Base-by-base conservation (phyloP, 1,140 invertebrate genomes). In the Drosophila tsacasi region DNA sequence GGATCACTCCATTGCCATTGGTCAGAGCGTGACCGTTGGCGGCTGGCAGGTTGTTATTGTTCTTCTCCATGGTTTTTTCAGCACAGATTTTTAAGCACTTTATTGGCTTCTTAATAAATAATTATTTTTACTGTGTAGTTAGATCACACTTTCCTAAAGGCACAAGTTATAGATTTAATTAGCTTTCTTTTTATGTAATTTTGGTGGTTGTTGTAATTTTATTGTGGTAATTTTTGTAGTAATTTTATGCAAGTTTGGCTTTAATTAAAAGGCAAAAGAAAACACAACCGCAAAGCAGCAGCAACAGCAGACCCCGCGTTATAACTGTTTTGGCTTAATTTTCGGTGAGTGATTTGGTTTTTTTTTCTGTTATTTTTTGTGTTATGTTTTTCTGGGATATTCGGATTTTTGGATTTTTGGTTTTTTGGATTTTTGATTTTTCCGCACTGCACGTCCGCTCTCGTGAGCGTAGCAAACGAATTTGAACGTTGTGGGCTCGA, bases 391-490 rank as follows among this genome's bases (percentile, higher is more conserved):
- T 54, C 49, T 76, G 57, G 42, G 23, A 42, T 32, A 40, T 58
- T 30, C 15, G 52, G 49, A n/a, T 50, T 27, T 50, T 63, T 30
- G 44, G 25, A 40, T 49, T 21, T 59, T 60, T 54, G 46, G 3
- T 5, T 49, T 27, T 49, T n/a, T 27, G 17, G n/a, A 6, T 47
- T 47, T 62, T 47, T 40, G 27, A 54, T 50, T 90, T 76, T 80
- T 84, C 78, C 91, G 91, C 87, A 86, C 80, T 79, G 66, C 83
- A 92, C 91, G 91, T 91, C 91, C 91, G 91, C 91, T 92, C 91
- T 82, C 84, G 76, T 90, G 91, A 92, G 91, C 91, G 84, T 77
- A 91, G 79, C 84, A 90, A 92, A 92, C 91, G 86, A 91, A 85
- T 90, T 90, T 90, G 85, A 90, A 90, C 85, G 76, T 80, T 80